Base-by-base conservation (phyloP, 2,888 invertebrate species). In the Pantelozetes paolii region DNA sequence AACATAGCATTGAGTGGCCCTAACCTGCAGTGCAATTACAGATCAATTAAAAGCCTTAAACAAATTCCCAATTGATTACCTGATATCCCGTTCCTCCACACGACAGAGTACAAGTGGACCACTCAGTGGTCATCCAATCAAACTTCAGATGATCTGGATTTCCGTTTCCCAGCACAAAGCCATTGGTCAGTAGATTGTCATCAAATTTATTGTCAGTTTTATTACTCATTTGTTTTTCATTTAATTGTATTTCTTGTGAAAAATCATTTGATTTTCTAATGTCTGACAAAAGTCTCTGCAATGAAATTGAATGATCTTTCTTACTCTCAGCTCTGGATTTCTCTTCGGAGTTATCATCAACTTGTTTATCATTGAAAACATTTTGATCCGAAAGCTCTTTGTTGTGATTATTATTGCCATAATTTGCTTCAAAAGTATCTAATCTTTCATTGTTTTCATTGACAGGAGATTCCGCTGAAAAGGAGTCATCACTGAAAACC, bases 51-150 rank as follows among this genome's bases (percentile, higher is more conserved):
- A 36, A 36, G 36, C 36, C 36, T 36, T 36, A 36, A 8, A 5
- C 6, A 11, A 36, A 36, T 36, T 11, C 36, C 36, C n/a, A n/a
- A n/a, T n/a, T n/a, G n/a, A 77, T 72, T 81, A 85, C 85, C 82
- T 86, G 86, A 78, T 85, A 85, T 1, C 92, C 93, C 73, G 86
- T 86, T 57, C 89, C 89, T 0, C 91, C 91, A 80, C 94, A 95
- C 0, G 88, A 88, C 77, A 90, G 89, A 1, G 90, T 91, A 81
- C 95, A 95, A 18, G 87, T 86, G 0, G 92, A 90, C 95, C 95
- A 96, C 13, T 89, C 88, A 0, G 90, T 89, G 15, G 89, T 87
- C 80, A 87, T 85, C 93, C 93, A 94, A 78, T 88, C 88, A 81
- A 90, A 92, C 79, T 87, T 84, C 77, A 88, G 80, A 79, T 85